Conservation (phyloP, 2,113 vertebrate species). For the Epinephelus cyanopodus region DNA sequence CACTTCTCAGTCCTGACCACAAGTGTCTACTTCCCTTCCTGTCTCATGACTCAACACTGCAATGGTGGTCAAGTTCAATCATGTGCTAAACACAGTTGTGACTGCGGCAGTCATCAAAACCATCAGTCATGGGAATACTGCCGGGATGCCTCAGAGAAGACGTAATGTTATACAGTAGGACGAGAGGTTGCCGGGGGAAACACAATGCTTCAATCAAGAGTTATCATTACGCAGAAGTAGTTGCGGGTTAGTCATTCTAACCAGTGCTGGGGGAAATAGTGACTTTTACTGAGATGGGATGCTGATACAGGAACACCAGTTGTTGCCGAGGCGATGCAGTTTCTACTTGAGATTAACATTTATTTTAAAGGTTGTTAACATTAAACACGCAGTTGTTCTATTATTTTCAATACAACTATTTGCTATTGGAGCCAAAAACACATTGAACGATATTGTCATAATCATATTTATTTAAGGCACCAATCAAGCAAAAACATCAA, state of each 20-base stretch:
- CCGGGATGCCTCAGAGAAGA: constrained; percentile 30
- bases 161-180: constrained; percentile 9
- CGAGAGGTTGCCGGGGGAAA: constrained; percentile 12
- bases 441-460: background rate
- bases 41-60: constrained; percentile 71
- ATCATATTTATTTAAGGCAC: too few relatives aligned
- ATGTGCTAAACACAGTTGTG: constrained; percentile 10
- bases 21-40: constrained; percentile 73
- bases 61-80: constrained; percentile 36
- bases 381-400: background rate
- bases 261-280: constrained; percentile 28
- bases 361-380: too few relatives aligned
- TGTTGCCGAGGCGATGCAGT: background rate
- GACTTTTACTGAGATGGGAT: constrained; percentile 26
- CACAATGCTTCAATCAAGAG: background rate
- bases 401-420: background rate
- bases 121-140: constrained; percentile 43
- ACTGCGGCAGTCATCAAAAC: constrained; percentile 20
- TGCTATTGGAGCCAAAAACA: background rate
- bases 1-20: constrained; percentile 67
- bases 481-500: too few relatives aligned
- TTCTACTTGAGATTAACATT: constrained; percentile 12
- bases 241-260: background rate
- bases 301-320: constrained; percentile 20
- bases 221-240: background rate